A percentile compares a stretch with the other conserved stretches of the same genome.
phyloP scores from a whole-genome alignment of 2,888 invertebrate species.

The Acholoe squamosa region DNA sequence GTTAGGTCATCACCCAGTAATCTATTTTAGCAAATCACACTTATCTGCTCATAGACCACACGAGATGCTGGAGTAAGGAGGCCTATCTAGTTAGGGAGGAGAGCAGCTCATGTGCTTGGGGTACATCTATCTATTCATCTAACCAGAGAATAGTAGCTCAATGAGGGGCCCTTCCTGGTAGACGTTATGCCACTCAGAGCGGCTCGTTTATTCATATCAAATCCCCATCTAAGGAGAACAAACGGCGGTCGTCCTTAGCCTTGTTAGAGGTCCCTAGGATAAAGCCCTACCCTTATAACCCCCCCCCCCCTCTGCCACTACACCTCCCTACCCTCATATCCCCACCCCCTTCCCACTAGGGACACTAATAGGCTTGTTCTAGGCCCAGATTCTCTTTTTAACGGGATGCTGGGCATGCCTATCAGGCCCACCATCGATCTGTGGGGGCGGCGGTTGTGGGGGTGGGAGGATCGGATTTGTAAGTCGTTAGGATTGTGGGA shows the following conservation, averaged over 20 bases:
- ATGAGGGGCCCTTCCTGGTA: not conserved
- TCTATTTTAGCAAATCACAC: too few species aligned
- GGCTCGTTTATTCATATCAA: constrained; percentile 1
- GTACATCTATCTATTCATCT: too few species aligned
- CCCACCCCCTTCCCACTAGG: not conserved
- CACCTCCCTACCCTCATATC: not conserved
- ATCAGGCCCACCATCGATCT: not conserved
- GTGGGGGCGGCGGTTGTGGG: not conserved
- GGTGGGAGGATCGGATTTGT: not conserved
- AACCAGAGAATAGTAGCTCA: not conserved
- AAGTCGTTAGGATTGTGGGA: constrained; percentile 17
- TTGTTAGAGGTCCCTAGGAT: not conserved
- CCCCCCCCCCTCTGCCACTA: not conserved
- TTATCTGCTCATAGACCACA: too few species aligned
- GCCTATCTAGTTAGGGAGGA: too few species aligned
- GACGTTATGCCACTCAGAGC: not conserved
- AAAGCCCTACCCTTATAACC: not conserved
- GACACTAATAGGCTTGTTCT: not conserved
- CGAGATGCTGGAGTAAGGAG: too few species aligned
- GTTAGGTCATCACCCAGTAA: too few species aligned
- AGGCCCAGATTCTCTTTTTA: not conserved
- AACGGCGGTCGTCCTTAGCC: not conserved
- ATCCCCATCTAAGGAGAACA: not conserved
- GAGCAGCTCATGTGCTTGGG: too few species aligned
- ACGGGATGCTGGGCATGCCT: not conserved